Evolutionary conservation across 1,140 invertebrate genomes (phyloP).

Genomic region (Neomicropteryx cornuta): DNA sequence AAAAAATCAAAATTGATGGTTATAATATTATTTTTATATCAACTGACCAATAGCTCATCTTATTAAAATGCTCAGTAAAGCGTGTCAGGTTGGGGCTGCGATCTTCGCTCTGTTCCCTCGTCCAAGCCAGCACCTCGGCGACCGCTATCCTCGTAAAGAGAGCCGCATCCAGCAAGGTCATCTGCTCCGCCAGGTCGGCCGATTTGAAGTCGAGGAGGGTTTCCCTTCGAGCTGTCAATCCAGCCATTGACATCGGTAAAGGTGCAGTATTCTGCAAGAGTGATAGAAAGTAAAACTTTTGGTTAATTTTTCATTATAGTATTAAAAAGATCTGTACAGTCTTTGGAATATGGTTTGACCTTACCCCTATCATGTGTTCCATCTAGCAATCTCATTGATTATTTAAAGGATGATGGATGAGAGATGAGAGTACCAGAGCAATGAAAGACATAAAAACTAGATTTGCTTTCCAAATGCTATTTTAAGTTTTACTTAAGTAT

Average conservation of each 20-base stretch:
- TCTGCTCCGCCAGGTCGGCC: conserved; percentile 80
- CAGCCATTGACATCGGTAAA: conserved; percentile 26
- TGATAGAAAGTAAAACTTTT: no score
- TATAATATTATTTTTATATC: not conserved
- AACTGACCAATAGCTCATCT: conserved; percentile 92
- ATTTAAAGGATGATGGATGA: no score
- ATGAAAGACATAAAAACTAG: no score
- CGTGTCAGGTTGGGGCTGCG: conserved; percentile 90
- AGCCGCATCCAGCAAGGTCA: conserved; percentile 93
- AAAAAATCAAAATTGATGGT: no score
- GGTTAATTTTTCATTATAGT: conserved; percentile 13
- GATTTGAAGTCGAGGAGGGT: conserved; percentile 89
- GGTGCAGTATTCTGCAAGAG: no score
- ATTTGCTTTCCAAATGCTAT: no score
- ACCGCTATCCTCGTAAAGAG: conserved; percentile 95
- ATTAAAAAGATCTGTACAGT: no score
- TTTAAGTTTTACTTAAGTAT: no score
- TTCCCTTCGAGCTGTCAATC: conserved; percentile 46
- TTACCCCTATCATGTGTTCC: no score
- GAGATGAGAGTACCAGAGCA: no score
- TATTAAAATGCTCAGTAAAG: conserved; percentile 99
- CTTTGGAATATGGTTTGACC: no score
- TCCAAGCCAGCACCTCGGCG: conserved; percentile 94
- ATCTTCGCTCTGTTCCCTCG: conserved; percentile 94
- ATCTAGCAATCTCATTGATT: no score